These are phyloP conservation scores for Ostrea edulis DNA, from an alignment of 1,140 invertebrate species.

Conservation along the genomic window DNA sequence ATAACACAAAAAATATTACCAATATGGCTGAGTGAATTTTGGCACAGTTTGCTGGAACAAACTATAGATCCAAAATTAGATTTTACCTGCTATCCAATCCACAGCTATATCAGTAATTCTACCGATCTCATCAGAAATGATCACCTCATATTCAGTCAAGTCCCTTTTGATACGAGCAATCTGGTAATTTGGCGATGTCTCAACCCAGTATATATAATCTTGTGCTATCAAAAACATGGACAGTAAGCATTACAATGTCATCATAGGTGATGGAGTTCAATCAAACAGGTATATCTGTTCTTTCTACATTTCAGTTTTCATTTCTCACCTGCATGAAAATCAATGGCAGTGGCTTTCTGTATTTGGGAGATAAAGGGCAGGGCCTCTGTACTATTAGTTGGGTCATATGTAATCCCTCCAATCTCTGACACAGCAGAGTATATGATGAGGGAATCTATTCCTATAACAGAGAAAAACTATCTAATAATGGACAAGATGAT, in stretches of 20 bases:
- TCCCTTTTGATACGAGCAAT: conserved; percentile 89
- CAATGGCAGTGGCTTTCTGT: conserved; percentile 87
- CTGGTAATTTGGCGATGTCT: conserved; percentile 85
- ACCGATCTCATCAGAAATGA: conserved; percentile 82
- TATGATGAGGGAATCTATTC: conserved; percentile 86
- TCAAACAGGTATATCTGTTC: not conserved
- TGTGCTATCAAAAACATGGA: not conserved
- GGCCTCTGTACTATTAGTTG: conserved; percentile 79
- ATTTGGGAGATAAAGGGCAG: conserved; percentile 89
- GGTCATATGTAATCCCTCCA: conserved; percentile 84
- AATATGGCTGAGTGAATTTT: no score
- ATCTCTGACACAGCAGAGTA: conserved; percentile 89
- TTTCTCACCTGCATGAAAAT: conserved; percentile 85
- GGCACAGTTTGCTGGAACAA: no score
- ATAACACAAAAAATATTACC: no score
- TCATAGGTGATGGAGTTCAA: no score
- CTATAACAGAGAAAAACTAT: conserved; percentile 57
- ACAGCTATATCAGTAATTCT: conserved; percentile 82
- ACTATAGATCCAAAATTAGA: no score
- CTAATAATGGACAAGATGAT: not conserved
- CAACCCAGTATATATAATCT: conserved; percentile 90
- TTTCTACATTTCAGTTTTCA: not conserved
- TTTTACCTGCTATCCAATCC: conserved; percentile 85
- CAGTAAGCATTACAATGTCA: no score
- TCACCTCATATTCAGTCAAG: conserved; percentile 85